Evolutionary conservation across 2,888 invertebrate genomes (phyloP).

Genomic region (Watsonalla binaria): DNA sequence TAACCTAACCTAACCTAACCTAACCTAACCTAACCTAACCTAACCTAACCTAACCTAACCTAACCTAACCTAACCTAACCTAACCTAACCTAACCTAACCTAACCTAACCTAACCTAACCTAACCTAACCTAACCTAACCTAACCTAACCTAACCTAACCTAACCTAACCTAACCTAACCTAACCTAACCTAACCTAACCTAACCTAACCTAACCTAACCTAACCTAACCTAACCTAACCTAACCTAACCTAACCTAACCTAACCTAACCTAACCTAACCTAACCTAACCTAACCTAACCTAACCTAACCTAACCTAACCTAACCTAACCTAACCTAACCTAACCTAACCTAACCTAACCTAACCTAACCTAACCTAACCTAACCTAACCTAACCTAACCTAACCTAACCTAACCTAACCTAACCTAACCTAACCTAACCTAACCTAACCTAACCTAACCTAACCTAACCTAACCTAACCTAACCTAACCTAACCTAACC

Average conservation of each 20-base stretch:
- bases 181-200: not conserved
- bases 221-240: not conserved
- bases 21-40: slow-evolving; percentile 16
- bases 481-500: no score
- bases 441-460: no score
- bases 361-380: not conserved
- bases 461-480: no score
- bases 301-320: not conserved
- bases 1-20: slow-evolving; percentile 15
- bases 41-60: slow-evolving; percentile 18
- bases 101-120: slow-evolving; percentile 11
- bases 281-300: not conserved
- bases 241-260: not conserved
- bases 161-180: not conserved
- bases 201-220: not conserved
- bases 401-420: no score
- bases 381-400: no score
- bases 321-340: not conserved
- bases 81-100: slow-evolving; percentile 19
- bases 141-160: not conserved
- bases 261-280: not conserved
- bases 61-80: slow-evolving; percentile 18
- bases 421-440: no score
- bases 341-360: not conserved
- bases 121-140: not conserved